Evolutionary conservation across 2,797 vertebrate species (phyloP).

Genomic region (Rhodeus uyekii): DNA sequence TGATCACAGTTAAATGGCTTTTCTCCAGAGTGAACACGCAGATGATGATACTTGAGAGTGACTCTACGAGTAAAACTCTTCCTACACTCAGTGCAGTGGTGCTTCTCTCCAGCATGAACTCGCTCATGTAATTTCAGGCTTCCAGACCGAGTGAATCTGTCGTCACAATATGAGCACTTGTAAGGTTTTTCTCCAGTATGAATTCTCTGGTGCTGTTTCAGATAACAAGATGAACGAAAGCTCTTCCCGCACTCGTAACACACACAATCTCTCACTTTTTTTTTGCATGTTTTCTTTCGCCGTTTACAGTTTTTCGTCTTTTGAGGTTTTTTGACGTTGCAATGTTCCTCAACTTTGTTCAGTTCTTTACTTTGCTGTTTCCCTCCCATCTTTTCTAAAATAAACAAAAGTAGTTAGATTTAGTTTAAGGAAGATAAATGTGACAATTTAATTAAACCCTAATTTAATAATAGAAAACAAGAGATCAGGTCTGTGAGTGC

Average conservation of each 20-base stretch:
- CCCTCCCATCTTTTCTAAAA: not conserved
- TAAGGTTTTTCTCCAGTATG: not conserved
- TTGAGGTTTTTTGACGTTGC: not conserved
- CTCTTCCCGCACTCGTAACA: not conserved
- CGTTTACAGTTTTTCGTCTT: not conserved
- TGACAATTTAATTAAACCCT: no score
- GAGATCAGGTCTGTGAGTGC: no score
- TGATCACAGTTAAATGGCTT: not conserved
- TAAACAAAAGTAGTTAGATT: not conserved
- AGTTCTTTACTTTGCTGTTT: not conserved
- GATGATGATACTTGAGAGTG: not conserved
- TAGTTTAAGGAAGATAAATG: not conserved
- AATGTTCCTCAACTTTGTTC: not conserved
- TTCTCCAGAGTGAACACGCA: not conserved
- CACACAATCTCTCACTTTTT: not conserved
- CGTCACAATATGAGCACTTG: not conserved
- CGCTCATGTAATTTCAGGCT: accelerated
- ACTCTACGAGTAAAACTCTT: not conserved
- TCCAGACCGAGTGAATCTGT: not conserved
- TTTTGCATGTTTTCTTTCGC: not conserved
- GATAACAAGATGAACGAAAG: not conserved
- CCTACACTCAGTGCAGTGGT: not conserved
- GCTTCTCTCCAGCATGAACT: not conserved
- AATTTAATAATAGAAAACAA: no score
- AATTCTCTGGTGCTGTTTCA: not conserved